These are phyloP conservation scores for Tokudaia tokunoshimensis DNA, from an alignment of 2,797 vertebrate genomes.

Conservation along the genomic window DNA sequence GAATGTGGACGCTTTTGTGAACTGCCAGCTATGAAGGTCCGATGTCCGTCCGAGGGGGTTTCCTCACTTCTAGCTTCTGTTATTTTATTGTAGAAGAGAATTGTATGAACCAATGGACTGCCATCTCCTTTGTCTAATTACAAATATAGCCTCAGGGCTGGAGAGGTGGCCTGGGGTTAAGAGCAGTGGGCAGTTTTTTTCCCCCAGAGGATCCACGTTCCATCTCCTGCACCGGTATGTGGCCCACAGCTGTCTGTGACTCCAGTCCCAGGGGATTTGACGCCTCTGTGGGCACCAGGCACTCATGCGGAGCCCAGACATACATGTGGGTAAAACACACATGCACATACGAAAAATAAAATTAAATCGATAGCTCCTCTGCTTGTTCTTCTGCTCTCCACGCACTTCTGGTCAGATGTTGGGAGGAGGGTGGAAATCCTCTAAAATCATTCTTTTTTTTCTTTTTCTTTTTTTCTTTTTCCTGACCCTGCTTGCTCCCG, in stretches of 20 bases:
- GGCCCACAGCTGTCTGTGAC: background rate
- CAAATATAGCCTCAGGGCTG: background rate
- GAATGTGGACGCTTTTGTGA: background rate
- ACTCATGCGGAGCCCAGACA: background rate
- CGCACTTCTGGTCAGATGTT: background rate
- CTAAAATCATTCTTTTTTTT: too few species aligned
- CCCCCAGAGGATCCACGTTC: background rate
- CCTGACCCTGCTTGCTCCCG: too few species aligned
- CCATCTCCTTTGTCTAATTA: background rate
- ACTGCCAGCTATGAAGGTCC: background rate
- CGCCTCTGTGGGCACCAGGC: background rate
- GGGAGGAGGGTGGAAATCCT: background rate
- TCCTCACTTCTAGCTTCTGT: background rate
- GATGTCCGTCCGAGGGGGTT: background rate
- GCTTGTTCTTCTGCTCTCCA: background rate
- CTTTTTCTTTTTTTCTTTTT: too few species aligned
- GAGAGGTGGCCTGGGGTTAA: background rate
- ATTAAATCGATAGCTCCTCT: background rate
- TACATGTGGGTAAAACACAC: background rate
- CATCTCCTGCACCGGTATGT: background rate
- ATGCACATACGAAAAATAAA: background rate
- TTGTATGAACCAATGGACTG: background rate
- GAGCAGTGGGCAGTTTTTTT: background rate
- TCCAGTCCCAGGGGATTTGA: background rate
- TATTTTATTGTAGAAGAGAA: constrained; percentile 20